A percentile compares a stretch with the other conserved stretches of the same genome.
Conservation (phyloP, 2,888 invertebrate species). For the Rotaria magnacalcarata region DNA sequence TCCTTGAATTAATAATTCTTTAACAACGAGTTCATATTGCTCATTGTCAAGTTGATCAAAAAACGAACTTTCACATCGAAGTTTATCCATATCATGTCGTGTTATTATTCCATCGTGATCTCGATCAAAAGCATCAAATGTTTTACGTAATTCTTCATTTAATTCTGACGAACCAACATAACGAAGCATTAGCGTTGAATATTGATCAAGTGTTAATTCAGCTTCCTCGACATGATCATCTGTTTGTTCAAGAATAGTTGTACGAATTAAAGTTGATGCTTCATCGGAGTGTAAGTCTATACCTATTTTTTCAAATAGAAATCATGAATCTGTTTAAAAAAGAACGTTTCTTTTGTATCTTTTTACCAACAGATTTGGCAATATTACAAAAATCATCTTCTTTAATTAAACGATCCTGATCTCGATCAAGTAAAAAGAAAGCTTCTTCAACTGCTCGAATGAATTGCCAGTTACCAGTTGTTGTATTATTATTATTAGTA, state of each 20-base stretch:
- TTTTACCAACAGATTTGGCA: background rate
- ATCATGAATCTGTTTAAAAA: no score
- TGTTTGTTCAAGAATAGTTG: background rate
- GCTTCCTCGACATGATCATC: background rate
- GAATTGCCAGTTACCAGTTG: background rate
- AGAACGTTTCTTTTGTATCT: no score
- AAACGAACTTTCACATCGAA: background rate
- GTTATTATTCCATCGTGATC: constrained; percentile 19
- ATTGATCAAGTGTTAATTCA: background rate
- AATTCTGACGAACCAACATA: constrained; percentile 25
- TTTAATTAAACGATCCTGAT: background rate
- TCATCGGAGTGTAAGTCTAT: background rate
- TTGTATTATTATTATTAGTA: background rate
- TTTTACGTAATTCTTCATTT: constrained; percentile 8
- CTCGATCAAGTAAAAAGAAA: background rate
- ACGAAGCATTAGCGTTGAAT: background rate
- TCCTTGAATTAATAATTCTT: background rate
- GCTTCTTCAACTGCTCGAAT: constrained; percentile 31
- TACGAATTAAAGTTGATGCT: background rate
- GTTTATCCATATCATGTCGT: background rate
- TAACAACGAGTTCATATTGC: background rate
- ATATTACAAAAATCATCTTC: background rate
- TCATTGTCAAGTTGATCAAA: background rate
- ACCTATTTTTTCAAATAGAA: no score
- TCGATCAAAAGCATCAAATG: constrained; percentile 7